A percentile compares a stretch with the other conserved stretches of the same genome.
phyloP scores from a whole-genome alignment of 1,140 invertebrate genomes.

The Conus ventricosus region DNA sequence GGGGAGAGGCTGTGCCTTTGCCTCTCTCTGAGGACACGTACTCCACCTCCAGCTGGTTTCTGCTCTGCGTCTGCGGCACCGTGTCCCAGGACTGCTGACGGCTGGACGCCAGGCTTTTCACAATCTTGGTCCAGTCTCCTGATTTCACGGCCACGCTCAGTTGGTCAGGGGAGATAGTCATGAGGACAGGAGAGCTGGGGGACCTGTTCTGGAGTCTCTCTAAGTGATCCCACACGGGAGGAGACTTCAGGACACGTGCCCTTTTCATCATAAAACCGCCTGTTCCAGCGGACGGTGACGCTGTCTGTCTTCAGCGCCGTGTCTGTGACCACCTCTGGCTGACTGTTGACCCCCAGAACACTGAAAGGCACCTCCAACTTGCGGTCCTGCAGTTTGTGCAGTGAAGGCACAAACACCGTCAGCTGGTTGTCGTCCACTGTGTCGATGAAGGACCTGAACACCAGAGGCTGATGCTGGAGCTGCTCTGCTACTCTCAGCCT shows the following conservation, averaged over 20 bases:
- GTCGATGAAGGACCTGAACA: constrained; percentile 46
- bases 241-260: constrained; percentile 4
- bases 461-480: constrained; percentile 37
- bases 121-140: constrained; percentile 24
- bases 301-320: constrained; percentile 1
- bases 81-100: not conserved
- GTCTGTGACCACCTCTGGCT: constrained; percentile 36
- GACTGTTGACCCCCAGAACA: constrained; percentile 43
- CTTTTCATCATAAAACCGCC: constrained; percentile 25
- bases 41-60: not conserved
- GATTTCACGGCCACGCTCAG: not conserved
- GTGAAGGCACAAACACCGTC: constrained; percentile 44
- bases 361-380: constrained; percentile 46
- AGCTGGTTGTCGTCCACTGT: constrained; percentile 41
- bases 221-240: constrained; percentile 23
- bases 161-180: constrained; percentile 28
- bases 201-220: constrained; percentile 4
- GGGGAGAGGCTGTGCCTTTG: not conserved
- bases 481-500: constrained; percentile 29
- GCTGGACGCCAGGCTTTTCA: not conserved
- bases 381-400: constrained; percentile 33
- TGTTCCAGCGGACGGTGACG: constrained; percentile 33
- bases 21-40: constrained; percentile 30
- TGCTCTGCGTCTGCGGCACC: not conserved
- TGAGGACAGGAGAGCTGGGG: not conserved